phyloP scores from a whole-genome alignment of 2,113 vertebrate species.

The Ploceus nigricollis region DNA sequence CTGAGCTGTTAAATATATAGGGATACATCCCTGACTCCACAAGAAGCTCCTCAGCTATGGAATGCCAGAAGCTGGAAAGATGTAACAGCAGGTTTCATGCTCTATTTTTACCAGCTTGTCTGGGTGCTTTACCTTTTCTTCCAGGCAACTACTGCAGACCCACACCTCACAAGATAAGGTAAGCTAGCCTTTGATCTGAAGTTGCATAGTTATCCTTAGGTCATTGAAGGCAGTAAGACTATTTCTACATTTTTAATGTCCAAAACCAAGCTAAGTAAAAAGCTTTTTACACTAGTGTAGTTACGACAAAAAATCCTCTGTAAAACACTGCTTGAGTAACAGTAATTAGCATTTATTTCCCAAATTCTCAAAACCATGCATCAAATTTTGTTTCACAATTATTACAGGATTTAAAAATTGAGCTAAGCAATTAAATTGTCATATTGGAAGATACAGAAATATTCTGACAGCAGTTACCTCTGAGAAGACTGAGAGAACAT shows the following conservation, averaged over 20 bases:
- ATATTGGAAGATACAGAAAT: not conserved
- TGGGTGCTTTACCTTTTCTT: not conserved
- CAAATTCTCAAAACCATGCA: not conserved
- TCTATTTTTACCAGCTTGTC: not conserved
- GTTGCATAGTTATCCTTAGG: not conserved
- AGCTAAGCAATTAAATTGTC: not conserved
- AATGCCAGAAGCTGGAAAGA: not conserved
- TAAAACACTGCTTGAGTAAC: not conserved
- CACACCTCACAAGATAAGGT: not conserved
- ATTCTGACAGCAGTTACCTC: not conserved
- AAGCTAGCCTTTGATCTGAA: not conserved
- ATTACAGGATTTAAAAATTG: not conserved
- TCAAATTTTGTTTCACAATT: not conserved
- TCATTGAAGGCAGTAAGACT: not conserved
- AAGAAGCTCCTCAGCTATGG: not conserved
- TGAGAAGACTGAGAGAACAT: not conserved
- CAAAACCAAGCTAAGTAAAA: not conserved
- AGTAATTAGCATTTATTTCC: not conserved
- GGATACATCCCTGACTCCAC: not conserved
- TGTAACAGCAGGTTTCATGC: not conserved
- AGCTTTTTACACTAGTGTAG: not conserved
- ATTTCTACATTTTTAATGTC: not conserved
- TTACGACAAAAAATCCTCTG: not conserved
- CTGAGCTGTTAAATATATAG: not conserved
- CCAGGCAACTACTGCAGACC: not conserved